Base-by-base conservation (phyloP, 2,888 invertebrate genomes). In the Pyrrhia umbra region DNA sequence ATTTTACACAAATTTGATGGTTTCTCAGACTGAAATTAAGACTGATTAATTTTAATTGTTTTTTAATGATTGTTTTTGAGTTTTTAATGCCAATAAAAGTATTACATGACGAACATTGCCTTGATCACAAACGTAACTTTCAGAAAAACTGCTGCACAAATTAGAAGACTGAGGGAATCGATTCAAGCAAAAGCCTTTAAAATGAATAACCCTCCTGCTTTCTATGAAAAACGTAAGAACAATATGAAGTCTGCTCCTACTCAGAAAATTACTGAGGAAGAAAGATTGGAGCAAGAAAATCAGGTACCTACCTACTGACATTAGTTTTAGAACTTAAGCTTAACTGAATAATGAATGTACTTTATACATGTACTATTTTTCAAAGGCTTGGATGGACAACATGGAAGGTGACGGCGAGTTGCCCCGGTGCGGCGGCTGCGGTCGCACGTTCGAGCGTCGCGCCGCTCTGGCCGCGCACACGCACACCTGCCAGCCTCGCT, bases 381-480 rank as follows among this genome's bases (percentile, higher is more conserved):
- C 2, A 0, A 6, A 96, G 95, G 95, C 95, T 71, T 96, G 96
- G 96, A 95, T 96, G 92, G 95, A 96, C 69, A 96, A 96, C 85
- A 93, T 97, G 78, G 96, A 97, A 81, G 93, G 95, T 8, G 96
- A 96, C 78, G 93, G 95, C 10, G 96, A 96, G 74, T 84, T 96
- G 47, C 90, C 97, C 77, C 96, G 95, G 85, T 96, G 96, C 84
- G 96, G 96, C 18, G 96, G 96, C 0, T 97, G 97, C 86, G 96
- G 96, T 0, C 96, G 96, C 75, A 94, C 95, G 62, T 97, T 97
- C 84, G 97, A 97, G 84, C 95, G 97, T 0, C 96, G 96, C 73
- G 97, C 97, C 10, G 97, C 97, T 2, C 91, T 97, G 3, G 95
- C 96, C 6, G 96, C 97, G 18, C 97, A 97, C 90, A 95, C 96